Percentiles rank a stretch among this genome's conserved stretches.
These are phyloP conservation scores for Onychomys leucogaster DNA, from an alignment of 2,797 vertebrate species.

Conservation along the genomic window DNA sequence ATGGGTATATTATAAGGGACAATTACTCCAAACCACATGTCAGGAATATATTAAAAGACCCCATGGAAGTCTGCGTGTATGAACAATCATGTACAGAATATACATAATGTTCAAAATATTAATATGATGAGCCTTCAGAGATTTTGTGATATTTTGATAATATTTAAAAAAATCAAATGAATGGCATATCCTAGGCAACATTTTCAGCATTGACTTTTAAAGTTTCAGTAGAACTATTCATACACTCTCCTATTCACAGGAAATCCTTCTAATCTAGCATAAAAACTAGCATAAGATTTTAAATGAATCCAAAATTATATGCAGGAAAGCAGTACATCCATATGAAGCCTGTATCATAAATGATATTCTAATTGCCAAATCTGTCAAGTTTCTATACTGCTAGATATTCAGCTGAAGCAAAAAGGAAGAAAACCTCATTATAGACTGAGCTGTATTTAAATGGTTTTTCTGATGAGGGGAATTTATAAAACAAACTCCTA, in stretches of 20 bases:
- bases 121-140: not conserved
- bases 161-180: constrained; percentile 34
- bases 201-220: constrained; percentile 28
- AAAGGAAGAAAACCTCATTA: constrained; percentile 75
- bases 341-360: constrained; percentile 72
- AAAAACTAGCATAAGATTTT: constrained; percentile 66
- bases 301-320: constrained; percentile 38
- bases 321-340: constrained; percentile 63
- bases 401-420: constrained; percentile 75
- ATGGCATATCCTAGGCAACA: not conserved
- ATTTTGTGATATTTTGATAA: constrained; percentile 30
- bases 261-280: constrained; percentile 52
- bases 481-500: constrained; percentile 72
- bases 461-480: constrained; percentile 70
- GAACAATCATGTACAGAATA: not conserved
- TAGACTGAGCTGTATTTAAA: constrained; percentile 69
- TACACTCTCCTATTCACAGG: not conserved
- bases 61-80: not conserved
- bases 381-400: constrained; percentile 62
- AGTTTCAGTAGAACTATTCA: constrained; percentile 31
- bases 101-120: not conserved
- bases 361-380: constrained; percentile 77
- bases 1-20: not conserved
- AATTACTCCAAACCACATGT: not conserved
- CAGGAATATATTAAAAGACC: not conserved